A percentile compares a stretch with the other conserved stretches of the same genome.
These are phyloP conservation scores for Scaptomyza polygonia DNA, from an alignment of 2,888 invertebrate genomes.

Conservation along the genomic window DNA sequence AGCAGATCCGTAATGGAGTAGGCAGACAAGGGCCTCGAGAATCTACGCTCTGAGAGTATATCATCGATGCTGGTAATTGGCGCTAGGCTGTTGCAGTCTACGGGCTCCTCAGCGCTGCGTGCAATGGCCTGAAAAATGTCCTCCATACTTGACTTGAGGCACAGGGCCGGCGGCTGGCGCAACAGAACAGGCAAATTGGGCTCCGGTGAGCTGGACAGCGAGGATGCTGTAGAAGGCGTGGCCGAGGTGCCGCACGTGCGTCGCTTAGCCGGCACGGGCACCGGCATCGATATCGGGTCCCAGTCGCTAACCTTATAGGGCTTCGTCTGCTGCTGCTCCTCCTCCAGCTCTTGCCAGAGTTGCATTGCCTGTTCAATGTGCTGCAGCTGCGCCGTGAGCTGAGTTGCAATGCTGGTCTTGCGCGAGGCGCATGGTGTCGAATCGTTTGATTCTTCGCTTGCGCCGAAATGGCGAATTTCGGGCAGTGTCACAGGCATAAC, in stretches of 20 bases:
- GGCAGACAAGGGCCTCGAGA: conserved; percentile 83
- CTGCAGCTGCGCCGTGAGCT: conserved; percentile 69
- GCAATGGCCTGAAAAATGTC: conserved; percentile 83
- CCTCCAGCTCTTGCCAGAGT: conserved; percentile 72
- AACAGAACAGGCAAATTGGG: conserved; percentile 65
- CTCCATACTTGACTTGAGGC: conserved; percentile 81
- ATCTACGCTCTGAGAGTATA: conserved; percentile 82
- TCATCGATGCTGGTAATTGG: conserved; percentile 83
- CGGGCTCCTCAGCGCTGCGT: conserved; percentile 74
- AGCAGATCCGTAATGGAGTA: conserved; percentile 84
- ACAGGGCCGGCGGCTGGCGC: conserved; percentile 71
- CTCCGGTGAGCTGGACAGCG: conserved; percentile 70
- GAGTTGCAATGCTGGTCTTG: conserved; percentile 59
- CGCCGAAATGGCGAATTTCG: conserved; percentile 58
- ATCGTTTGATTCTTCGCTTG: conserved; percentile 48
- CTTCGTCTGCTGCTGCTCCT: conserved; percentile 44
- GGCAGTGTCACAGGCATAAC: conserved; percentile 75
- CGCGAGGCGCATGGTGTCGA: conserved; percentile 60
- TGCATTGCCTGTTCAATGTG: conserved; percentile 80
- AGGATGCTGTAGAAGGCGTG: conserved; percentile 79
- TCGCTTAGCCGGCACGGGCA: conserved; percentile 48
- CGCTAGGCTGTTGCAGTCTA: conserved; percentile 63
- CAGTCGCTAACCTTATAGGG: conserved; percentile 39
- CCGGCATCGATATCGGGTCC: conserved; percentile 53
- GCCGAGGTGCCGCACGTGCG: conserved; percentile 71